phyloP scores from a whole-genome alignment of 2,797 vertebrate species.

The Merluccius polli region DNA sequence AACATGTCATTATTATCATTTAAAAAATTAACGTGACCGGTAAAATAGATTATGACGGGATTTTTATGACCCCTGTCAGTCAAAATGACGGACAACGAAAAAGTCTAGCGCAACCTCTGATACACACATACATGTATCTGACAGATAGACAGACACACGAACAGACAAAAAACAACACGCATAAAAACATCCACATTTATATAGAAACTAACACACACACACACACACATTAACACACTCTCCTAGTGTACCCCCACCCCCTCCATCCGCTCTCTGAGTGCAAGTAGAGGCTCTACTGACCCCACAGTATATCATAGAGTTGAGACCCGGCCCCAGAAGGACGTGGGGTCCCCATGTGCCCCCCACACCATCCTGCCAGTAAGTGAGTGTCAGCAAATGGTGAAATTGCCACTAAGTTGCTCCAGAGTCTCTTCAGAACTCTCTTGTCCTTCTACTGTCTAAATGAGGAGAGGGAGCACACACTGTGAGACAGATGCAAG shows the following conservation, averaged over 20 bases:
- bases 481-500: slow-evolving; percentile 48
- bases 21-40: too few species aligned
- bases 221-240: too few species aligned
- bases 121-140: too few species aligned
- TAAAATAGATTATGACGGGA: too few species aligned
- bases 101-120: too few species aligned
- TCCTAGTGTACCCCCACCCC: too few species aligned
- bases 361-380: slow-evolving; percentile 30
- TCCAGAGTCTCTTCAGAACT: too few species aligned
- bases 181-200: background rate
- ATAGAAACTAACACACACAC: slow-evolving; percentile 5
- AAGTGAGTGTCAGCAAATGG: slow-evolving; percentile 48
- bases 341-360: slow-evolving; percentile 8
- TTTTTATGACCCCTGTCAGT: too few species aligned
- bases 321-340: background rate
- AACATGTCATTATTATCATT: too few species aligned
- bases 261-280: background rate
- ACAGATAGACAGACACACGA: too few species aligned
- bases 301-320: background rate
- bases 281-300: slow-evolving; percentile 26
- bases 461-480: slow-evolving; percentile 19
- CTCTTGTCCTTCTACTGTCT: too few species aligned
- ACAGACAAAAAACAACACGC: background rate
- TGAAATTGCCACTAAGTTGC: slow-evolving; percentile 38
- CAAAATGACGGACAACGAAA: too few species aligned